phyloP scores from a whole-genome alignment of 2,797 vertebrate species.

The Synanceia verrucosa region DNA sequence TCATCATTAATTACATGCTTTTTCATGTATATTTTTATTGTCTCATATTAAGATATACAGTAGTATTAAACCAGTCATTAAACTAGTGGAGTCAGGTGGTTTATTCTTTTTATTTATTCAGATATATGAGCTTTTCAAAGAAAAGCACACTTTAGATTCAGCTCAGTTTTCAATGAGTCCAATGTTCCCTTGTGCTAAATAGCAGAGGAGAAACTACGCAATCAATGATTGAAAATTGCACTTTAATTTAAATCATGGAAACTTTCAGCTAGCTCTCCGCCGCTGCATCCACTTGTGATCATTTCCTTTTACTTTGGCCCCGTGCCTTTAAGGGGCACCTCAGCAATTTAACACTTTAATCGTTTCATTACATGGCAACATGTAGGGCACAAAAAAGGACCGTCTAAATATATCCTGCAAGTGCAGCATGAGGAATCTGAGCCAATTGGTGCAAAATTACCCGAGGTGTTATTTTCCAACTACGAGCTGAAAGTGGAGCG shows the following conservation, averaged over 20 bases:
- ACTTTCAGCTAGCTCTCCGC: not conserved
- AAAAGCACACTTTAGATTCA: not conserved
- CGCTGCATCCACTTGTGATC: not conserved
- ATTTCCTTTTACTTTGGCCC: slow-evolving; percentile 39
- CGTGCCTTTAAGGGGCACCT: slow-evolving; percentile 24
- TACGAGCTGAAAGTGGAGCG: not conserved
- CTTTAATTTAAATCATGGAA: not conserved
- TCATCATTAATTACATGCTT: too few relatives aligned
- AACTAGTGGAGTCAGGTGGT: not conserved
- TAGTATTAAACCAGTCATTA: not conserved
- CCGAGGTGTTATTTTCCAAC: slow-evolving; percentile 12
- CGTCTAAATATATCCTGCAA: not conserved
- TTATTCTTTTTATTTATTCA: not conserved
- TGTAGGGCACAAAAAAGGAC: not conserved
- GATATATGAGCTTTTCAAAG: not conserved
- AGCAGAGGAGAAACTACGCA: not conserved
- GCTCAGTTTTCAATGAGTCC: not conserved
- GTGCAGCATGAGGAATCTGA: not conserved
- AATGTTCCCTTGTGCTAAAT: not conserved
- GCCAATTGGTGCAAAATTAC: not conserved
- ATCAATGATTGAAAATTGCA: not conserved
- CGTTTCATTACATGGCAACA: not conserved
- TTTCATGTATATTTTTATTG: not conserved
- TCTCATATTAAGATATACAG: not conserved
- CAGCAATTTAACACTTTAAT: slow-evolving; percentile 5